A percentile compares a stretch with the other conserved stretches of the same genome.
Evolutionary conservation across 1,140 invertebrate genomes (phyloP).

Genomic region (Linepithema humile): DNA sequence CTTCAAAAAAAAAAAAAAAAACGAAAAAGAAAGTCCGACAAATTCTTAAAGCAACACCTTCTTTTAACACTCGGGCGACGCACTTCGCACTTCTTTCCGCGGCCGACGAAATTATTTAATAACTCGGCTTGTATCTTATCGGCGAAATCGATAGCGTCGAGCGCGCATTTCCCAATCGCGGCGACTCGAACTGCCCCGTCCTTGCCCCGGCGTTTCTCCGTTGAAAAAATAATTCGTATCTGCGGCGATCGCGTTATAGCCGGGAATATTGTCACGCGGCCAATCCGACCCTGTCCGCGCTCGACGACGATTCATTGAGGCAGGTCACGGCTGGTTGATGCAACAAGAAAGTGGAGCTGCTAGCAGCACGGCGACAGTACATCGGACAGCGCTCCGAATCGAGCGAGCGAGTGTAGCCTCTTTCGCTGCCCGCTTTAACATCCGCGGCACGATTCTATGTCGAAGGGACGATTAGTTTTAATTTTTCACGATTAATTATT

Average conservation of each 20-base stretch:
- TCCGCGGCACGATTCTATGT: too few species aligned
- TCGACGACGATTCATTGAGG: conserved; percentile 28
- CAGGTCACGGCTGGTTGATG: conserved; percentile 48
- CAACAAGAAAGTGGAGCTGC: conserved; percentile 45
- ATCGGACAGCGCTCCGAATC: background rate
- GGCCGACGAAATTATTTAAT: background rate
- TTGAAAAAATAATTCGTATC: background rate
- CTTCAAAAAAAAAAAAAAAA: background rate
- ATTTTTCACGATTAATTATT: background rate
- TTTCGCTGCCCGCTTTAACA: background rate
- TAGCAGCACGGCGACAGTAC: background rate
- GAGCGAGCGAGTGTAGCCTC: background rate
- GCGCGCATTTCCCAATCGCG: background rate
- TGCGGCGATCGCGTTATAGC: background rate
- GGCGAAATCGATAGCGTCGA: background rate
- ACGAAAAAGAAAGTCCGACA: background rate
- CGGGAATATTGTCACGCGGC: conserved; percentile 33
- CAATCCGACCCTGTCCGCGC: conserved; percentile 30
- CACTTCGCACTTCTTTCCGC: background rate
- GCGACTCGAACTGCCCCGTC: background rate
- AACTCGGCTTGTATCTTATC: background rate
- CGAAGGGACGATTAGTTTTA: too few species aligned
- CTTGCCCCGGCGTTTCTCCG: background rate
- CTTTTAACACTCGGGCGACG: background rate
- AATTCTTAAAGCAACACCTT: background rate